phyloP scores from a whole-genome alignment of 2,797 vertebrate genomes.

The Lateolabrax maculatus region DNA sequence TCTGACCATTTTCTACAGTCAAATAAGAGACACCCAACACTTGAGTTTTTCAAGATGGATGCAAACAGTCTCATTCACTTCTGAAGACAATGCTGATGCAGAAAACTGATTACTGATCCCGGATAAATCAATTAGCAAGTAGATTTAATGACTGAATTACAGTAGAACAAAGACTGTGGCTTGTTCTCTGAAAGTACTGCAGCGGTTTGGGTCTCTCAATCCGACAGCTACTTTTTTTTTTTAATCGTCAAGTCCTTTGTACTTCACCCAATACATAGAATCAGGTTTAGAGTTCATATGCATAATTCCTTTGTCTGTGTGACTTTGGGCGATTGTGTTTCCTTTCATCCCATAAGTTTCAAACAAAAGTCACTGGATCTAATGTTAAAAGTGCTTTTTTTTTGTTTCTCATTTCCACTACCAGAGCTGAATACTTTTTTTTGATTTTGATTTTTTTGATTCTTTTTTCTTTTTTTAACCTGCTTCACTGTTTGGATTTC shows the following conservation, averaged over 20 bases:
- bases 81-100: slow-evolving; percentile 13
- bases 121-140: slow-evolving; percentile 44
- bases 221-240: slow-evolving; percentile 41
- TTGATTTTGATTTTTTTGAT: no score
- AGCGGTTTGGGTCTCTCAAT: slow-evolving; percentile 30
- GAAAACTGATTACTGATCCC: slow-evolving; percentile 14
- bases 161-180: slow-evolving; percentile 36
- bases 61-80: background rate
- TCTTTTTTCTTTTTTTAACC: slow-evolving; percentile 54
- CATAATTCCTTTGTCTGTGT: slow-evolving; percentile 57
- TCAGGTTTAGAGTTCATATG: slow-evolving; percentile 51
- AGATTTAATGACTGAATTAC: slow-evolving; percentile 32
- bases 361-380: slow-evolving; percentile 63
- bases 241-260: slow-evolving; percentile 50
- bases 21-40: background rate
- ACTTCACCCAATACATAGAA: slow-evolving; percentile 48
- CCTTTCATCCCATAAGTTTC: slow-evolving; percentile 70
- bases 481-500: slow-evolving; percentile 37
- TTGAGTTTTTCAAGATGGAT: background rate
- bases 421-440: slow-evolving; percentile 53
- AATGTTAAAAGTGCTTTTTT: slow-evolving; percentile 48
- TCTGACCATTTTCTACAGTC: background rate
- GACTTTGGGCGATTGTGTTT: slow-evolving; percentile 57
- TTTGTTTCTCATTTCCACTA: slow-evolving; percentile 30
- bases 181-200: slow-evolving; percentile 33